phyloP scores from a whole-genome alignment of 2,888 invertebrate species.

The Athetis lepigone region DNA sequence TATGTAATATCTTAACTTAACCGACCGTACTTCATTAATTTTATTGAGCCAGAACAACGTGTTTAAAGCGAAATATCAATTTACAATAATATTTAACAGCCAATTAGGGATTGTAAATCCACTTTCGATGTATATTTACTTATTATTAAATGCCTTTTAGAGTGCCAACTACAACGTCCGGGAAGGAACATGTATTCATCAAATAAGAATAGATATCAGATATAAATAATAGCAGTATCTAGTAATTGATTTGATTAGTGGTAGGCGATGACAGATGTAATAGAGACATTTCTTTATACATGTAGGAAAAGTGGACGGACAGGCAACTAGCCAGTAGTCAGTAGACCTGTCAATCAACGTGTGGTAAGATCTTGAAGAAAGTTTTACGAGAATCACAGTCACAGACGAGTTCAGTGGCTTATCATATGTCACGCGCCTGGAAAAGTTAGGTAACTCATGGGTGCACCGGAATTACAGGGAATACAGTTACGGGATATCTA shows the following conservation, averaged over 20 bases:
- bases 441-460: conserved; percentile 41
- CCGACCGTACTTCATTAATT: conserved; percentile 28
- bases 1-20: conserved; percentile 12
- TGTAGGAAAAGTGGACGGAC: conserved; percentile 58
- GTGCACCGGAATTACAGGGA: conserved; percentile 1
- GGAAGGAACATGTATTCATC: conserved; percentile 13
- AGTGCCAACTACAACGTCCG: conserved; percentile 18
- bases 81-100: conserved; percentile 21
- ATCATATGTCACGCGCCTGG: conserved; percentile 52
- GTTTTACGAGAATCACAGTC: conserved; percentile 48
- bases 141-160: conserved; percentile 17
- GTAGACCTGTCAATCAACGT: conserved; percentile 57
- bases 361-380: conserved; percentile 57
- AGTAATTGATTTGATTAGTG: conserved; percentile 49
- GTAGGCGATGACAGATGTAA: conserved; percentile 63
- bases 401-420: conserved; percentile 57
- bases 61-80: conserved; percentile 26
- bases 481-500: not conserved
- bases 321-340: conserved; percentile 22
- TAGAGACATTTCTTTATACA: conserved; percentile 63
- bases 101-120: conserved; percentile 40
- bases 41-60: conserved; percentile 31
- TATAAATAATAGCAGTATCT: conserved; percentile 14
- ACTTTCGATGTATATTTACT: conserved; percentile 28
- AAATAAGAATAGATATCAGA: conserved; percentile 20